These are phyloP conservation scores for Ericerus pela DNA, from an alignment of 1,140 invertebrate species.

Conservation along the genomic window DNA sequence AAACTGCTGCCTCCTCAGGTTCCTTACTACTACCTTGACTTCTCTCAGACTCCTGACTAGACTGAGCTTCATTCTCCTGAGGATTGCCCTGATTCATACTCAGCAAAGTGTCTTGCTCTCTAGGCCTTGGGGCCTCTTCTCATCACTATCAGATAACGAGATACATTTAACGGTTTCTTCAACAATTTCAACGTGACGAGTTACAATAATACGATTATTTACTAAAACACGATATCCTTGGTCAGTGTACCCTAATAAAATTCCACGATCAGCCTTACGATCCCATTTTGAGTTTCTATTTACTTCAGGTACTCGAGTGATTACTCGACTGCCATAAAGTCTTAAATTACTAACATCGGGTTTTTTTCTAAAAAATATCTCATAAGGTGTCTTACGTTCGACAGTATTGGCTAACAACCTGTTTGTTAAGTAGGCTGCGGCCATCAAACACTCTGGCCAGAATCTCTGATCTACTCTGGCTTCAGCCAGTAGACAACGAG, in stretches of 20 bases:
- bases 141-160: too few relatives aligned
- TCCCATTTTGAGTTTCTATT: slow-evolving; percentile 21
- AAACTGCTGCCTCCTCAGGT: too few relatives aligned
- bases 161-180: too few relatives aligned
- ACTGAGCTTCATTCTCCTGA: too few relatives aligned
- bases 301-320: slow-evolving; percentile 20
- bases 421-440: slow-evolving; percentile 18
- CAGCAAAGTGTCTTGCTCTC: too few relatives aligned
- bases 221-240: not conserved
- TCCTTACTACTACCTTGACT: too few relatives aligned
- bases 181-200: not conserved
- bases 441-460: slow-evolving; percentile 17
- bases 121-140: too few relatives aligned
- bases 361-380: not conserved
- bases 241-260: not conserved
- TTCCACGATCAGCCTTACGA: not conserved
- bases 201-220: not conserved
- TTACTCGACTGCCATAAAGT: slow-evolving; percentile 21
- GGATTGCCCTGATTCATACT: too few relatives aligned
- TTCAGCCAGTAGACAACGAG: slow-evolving; percentile 18
- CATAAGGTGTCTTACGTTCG: not conserved
- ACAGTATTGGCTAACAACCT: slow-evolving; percentile 10
- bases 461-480: slow-evolving; percentile 13
- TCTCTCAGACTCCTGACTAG: too few relatives aligned
- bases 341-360: slow-evolving; percentile 1